phyloP scores from a whole-genome alignment of 2,113 vertebrate species.

The Elephas maximus region DNA sequence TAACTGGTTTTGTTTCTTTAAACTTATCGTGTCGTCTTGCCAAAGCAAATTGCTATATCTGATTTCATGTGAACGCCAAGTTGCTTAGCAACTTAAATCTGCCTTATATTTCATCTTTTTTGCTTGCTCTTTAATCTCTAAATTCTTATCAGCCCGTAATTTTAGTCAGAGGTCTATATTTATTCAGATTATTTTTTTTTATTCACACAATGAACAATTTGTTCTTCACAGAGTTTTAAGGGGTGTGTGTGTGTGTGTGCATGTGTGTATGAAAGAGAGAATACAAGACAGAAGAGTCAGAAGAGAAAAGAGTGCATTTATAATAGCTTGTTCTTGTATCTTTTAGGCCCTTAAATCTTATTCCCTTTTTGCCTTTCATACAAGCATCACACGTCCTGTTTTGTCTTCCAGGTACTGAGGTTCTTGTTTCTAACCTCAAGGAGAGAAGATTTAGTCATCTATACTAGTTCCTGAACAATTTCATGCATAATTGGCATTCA shows the following conservation, averaged over 20 bases:
- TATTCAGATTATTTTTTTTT: conserved; percentile 29
- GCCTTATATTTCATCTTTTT: conserved; percentile 80
- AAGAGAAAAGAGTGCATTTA: neutral
- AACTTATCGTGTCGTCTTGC: conserved; percentile 85
- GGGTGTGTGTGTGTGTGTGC: neutral
- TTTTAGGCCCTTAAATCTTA: conserved; percentile 29
- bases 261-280: neutral
- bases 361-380: neutral
- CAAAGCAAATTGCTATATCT: conserved; percentile 89
- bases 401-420: conserved; percentile 60
- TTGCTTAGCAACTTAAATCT: conserved; percentile 89
- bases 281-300: neutral
- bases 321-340: neutral
- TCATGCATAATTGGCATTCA: conserved; percentile 82
- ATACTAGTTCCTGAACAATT: conserved; percentile 38
- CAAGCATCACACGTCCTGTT: neutral
- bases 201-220: conserved; percentile 34
- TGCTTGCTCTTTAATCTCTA: conserved; percentile 73
- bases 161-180: conserved; percentile 67
- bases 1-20: conserved; percentile 87
- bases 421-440: conserved; percentile 71
- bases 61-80: conserved; percentile 86
- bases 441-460: conserved; percentile 73
- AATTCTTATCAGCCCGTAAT: conserved; percentile 74
- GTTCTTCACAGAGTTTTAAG: conserved; percentile 28